Evolutionary conservation across 1,140 invertebrate species (phyloP), one percentile per base, ranked within the genome.

Genomic region (Drosophila kepulauana): DNA sequence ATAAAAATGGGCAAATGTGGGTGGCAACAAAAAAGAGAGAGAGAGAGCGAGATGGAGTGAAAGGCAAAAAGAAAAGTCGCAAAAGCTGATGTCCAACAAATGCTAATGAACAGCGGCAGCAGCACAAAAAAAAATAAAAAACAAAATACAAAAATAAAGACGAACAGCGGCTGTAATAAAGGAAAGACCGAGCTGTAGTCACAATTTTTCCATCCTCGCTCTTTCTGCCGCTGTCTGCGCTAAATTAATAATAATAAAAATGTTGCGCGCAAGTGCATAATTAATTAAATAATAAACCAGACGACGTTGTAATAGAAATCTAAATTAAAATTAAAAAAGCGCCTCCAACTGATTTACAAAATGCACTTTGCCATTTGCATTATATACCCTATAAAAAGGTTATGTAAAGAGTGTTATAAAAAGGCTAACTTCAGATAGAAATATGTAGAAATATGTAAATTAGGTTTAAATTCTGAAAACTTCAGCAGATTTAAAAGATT

Each of bases 261-360:
- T 74, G 71, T 62, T 56, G 56, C 62, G 65, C 65, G 71, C 65
- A 61, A 74, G 71, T 69, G 52, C 48, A 69, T 69, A 69, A 74
- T 74, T 74, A 74, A 74, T 74, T 74, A 57, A 74, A 69, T 74
- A 68, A 74, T 69, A 69, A 69, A 35, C 71, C 57, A 69, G 71
- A 69, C 68, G 51, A 35, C 13, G 59, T 28, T 71, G 13, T 20
- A 65, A 56, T 56, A 65, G 41, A 65, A 65, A 56, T 48, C 51
- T 64, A 49, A 71, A 48, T 16, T 25, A 64, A 11, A 54, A 70
- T 10, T 30, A 28, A 35, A 54, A 33, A 49, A 35, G 51, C 6
- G 51, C 51, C 51, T 33, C n/a, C n/a, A 51, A 49, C 45, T 38
- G 15, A 52, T 41, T 25, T 13, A 13, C 38, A 48, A 66, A 61